Conservation (phyloP, 2,113 vertebrate species). For the Todiramphus saurophagus region DNA sequence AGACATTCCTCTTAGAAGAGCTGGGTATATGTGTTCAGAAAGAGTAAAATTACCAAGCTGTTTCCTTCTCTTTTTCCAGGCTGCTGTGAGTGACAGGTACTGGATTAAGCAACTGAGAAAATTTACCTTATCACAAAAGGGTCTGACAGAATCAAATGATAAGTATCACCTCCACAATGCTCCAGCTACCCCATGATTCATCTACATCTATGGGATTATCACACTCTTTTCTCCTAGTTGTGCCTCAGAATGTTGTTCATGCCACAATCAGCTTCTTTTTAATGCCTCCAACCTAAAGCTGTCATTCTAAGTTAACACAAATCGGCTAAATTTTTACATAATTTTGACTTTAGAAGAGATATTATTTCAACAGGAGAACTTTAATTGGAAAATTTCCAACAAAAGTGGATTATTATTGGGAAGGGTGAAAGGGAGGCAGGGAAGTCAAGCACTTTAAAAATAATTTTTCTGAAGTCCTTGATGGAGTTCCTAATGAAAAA, state of each 20-base stretch:
- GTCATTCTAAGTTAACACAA: neutral
- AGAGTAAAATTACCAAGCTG: neutral
- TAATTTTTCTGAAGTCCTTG: neutral
- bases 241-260: neutral
- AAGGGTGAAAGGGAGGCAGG: neutral
- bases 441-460: neutral
- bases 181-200: neutral
- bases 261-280: neutral
- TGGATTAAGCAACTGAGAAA: neutral
- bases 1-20: neutral
- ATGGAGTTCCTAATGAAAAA: neutral
- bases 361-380: neutral
- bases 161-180: neutral
- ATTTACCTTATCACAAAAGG: slow-evolving; percentile 8
- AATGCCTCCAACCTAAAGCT: neutral
- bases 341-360: neutral
- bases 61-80: neutral
- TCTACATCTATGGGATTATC: neutral
- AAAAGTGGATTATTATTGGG: neutral
- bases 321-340: neutral
- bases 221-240: neutral
- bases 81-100: neutral
- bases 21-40: neutral
- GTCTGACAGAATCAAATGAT: neutral
- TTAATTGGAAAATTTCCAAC: neutral